Evolutionary conservation across 2,797 vertebrate genomes (phyloP).

Genomic region (Gambelia wislizenii): DNA sequence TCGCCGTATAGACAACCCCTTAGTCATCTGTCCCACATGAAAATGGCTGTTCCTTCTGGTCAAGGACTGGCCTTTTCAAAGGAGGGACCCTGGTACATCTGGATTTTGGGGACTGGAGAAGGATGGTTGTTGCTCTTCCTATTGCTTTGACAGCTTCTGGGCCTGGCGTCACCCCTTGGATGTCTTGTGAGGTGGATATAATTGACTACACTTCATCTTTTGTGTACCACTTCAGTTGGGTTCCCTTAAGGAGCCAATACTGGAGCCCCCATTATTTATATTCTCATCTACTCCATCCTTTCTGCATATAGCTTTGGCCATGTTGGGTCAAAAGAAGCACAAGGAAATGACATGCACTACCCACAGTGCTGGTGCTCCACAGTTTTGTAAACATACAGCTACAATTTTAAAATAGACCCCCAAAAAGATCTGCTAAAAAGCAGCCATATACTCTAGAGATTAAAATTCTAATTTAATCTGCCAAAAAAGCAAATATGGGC

Average conservation of each 20-base stretch:
- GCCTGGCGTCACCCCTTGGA: background rate
- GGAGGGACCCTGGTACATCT: no score
- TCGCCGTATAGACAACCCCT: no score
- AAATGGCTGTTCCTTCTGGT: background rate
- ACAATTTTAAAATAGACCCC: background rate
- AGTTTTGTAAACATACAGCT: background rate
- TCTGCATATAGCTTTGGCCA: background rate
- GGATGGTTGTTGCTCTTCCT: background rate
- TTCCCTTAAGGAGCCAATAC: background rate
- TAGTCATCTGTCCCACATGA: background rate
- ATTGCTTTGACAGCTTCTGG: background rate
- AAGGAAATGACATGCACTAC: background rate
- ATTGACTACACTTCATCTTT: background rate
- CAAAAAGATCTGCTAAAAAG: background rate
- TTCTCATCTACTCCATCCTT: background rate
- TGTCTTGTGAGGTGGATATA: background rate
- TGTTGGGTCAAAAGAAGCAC: no score
- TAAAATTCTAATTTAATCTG: slow-evolving; percentile 2
- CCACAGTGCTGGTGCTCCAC: background rate
- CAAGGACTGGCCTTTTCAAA: background rate
- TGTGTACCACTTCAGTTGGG: no score
- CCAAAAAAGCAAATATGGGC: background rate
- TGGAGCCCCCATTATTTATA: background rate
- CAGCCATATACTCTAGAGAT: background rate
- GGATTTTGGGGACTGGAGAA: background rate